These are phyloP conservation scores for Chloromyia formosa DNA, from an alignment of 2,888 invertebrate species.

Conservation along the genomic window DNA sequence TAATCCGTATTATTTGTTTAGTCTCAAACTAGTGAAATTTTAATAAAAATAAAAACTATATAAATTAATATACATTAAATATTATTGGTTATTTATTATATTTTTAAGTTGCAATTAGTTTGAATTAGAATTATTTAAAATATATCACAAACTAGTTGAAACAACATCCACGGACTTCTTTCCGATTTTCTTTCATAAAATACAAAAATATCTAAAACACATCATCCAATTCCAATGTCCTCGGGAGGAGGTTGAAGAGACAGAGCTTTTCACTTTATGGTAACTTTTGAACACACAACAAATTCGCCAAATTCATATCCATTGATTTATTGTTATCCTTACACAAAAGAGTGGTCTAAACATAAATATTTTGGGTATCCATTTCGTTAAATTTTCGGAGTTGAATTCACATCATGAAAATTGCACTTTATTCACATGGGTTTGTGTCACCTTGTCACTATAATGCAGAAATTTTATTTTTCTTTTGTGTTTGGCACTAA, in stretches of 20 bases:
- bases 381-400: no score
- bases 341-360: no score
- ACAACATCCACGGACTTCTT: constrained; percentile 25
- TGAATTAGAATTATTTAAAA: neutral
- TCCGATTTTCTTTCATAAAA: neutral
- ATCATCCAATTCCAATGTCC: no score
- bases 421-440: neutral
- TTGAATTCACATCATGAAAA: neutral
- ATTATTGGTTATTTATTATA: constrained; percentile 26
- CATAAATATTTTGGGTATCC: neutral
- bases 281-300: neutral
- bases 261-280: neutral
- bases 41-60: neutral
- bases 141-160: constrained; percentile 34
- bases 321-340: constrained; percentile 7
- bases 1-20: constrained; percentile 20
- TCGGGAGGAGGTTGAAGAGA: no score
- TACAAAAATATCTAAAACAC: neutral
- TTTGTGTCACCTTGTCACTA: constrained; percentile 8
- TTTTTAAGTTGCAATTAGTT: constrained; percentile 7
- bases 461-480: neutral
- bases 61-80: constrained; percentile 20
- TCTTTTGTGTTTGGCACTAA: neutral
- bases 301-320: no score
- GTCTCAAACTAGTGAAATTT: constrained; percentile 24